Conservation (phyloP, 2,113 vertebrate genomes). For the Micronycteris hirsuta region DNA sequence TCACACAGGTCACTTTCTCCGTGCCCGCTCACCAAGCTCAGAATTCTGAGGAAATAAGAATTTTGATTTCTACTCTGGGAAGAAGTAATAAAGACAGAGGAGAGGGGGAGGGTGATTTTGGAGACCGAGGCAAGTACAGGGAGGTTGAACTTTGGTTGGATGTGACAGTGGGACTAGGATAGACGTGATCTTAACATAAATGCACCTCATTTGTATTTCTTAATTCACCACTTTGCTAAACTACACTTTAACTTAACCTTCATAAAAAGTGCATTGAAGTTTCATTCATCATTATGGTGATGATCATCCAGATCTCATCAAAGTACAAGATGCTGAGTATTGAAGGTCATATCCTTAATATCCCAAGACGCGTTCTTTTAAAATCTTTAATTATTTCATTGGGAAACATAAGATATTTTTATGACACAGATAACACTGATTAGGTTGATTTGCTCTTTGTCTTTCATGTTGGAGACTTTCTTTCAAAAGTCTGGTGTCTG, state of each 20-base stretch:
- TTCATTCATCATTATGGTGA: not conserved
- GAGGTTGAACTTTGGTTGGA: not conserved
- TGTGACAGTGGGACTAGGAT: not conserved
- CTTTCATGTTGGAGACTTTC: not conserved
- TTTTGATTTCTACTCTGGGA: not conserved
- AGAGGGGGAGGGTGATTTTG: not conserved
- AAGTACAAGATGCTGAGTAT: not conserved
- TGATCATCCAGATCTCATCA: not conserved
- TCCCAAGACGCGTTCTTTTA: not conserved
- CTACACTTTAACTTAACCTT: conserved; percentile 2
- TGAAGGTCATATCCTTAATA: not conserved
- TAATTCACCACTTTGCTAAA: not conserved
- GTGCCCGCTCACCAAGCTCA: not conserved
- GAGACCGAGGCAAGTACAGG: not conserved
- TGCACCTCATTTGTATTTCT: not conserved
- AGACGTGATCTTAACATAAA: not conserved
- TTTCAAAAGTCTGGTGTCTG: not conserved
- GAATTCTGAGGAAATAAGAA: conserved; percentile 15
- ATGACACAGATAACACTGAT: not conserved
- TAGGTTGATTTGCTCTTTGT: not conserved
- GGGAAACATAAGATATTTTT: not conserved
- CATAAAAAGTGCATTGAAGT: not conserved
- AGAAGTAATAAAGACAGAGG: not conserved
- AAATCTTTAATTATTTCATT: not conserved
- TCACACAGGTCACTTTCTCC: not conserved